Base-by-base conservation (phyloP, 2,113 vertebrate species). In the Rynchops niger region DNA sequence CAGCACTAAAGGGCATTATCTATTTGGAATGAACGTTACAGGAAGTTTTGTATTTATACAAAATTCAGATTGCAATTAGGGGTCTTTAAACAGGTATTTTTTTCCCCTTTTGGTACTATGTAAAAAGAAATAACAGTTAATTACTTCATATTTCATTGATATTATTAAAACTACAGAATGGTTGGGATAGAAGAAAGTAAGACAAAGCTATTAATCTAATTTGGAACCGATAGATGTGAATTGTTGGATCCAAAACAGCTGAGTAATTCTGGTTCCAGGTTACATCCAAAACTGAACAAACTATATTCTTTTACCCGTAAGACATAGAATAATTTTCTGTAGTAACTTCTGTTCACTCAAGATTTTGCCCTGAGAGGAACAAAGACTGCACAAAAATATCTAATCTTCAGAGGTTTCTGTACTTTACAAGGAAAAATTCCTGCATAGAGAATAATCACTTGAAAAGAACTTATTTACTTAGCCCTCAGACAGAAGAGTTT, bases 391-490 rank as follows among this genome's bases (percentile, higher is more conserved):
- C 71, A 80, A 95, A 95, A 96, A 88, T 82, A 88, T n/a, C 86
- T 80, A 62, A 80, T 95, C 91, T 88, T 85, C 66, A 86, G 84
- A 86, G 91, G 55, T 50, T 95, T 88, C 74, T 65, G 11, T 50
- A 85, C 59, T 81, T 92, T 82, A 79, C 81, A 87, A 65, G 77
- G 49, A 62, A 95, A 89, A 93, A 96, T 38, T 93, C 89, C 74
- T 90, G 70, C 79, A 55, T 55, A 70, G 91, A 96, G 63, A 69
- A 95, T 95, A 85, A 97, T 94, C 66, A 93, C 74, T 95, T 91
- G 81, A 82, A 85, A 91, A 89, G 65, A 97, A 94, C 74, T 93
- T 97, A 95, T 95, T 97, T 97, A 82, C 94, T 93, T 72, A 95
- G 84, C 74, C 81, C 66, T 96, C 89, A 95, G 96, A 70, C 74